Percentiles rank a stretch among this genome's conserved stretches.
Evolutionary conservation across 2,888 invertebrate genomes (phyloP).

Genomic region (Sesia bembeciformis): DNA sequence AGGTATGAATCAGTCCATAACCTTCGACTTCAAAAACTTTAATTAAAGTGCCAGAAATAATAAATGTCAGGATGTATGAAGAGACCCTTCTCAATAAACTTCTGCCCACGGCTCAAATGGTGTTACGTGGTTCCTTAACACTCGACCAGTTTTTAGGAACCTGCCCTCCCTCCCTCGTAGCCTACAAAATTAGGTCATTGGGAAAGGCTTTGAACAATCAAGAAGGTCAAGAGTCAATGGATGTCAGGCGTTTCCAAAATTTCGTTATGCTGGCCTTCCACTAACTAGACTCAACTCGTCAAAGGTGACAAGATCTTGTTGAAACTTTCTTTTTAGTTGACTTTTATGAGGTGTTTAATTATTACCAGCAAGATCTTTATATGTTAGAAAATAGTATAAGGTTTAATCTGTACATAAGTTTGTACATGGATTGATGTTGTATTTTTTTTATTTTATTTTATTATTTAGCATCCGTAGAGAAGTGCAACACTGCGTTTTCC

Average conservation of each 20-base stretch:
- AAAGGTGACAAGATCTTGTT: not conserved
- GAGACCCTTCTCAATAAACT: not conserved
- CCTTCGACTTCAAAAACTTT: too few species aligned
- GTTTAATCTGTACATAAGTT: too few species aligned
- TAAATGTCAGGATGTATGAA: not conserved
- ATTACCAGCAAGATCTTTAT: not conserved
- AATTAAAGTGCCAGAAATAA: not conserved
- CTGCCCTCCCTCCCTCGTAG: too few species aligned
- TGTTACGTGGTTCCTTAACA: not conserved
- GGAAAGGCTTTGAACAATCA: too few species aligned
- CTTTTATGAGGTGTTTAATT: not conserved
- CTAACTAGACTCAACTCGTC: not conserved
- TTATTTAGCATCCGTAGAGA: too few species aligned
- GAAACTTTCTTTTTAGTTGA: not conserved
- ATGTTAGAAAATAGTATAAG: too few species aligned
- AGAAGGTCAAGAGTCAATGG: too few species aligned
- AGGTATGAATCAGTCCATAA: too few species aligned
- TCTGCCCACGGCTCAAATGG: not conserved
- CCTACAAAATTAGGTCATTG: too few species aligned
- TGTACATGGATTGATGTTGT: too few species aligned
- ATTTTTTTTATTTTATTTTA: too few species aligned
- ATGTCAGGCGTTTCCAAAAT: not conserved
- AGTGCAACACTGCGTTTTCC: too few species aligned
- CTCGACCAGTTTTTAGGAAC: not conserved
- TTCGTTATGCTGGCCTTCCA: not conserved